Evolutionary conservation across 2,113 vertebrate species (phyloP).

Genomic region (Microtus montanus): DNA sequence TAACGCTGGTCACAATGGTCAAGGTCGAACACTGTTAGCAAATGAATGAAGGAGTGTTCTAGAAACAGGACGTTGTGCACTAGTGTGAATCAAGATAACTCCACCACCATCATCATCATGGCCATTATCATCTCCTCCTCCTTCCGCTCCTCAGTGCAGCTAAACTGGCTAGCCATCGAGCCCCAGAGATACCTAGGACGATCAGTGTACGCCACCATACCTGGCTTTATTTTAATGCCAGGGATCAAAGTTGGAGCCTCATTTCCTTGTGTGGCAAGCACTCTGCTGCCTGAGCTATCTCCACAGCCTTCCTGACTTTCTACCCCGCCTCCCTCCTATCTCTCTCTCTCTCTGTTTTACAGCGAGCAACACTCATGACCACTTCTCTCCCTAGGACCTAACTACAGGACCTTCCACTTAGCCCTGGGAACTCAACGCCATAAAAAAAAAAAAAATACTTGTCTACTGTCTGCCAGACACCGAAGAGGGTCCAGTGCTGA

Average conservation of each 20-base stretch:
- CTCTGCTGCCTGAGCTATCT: background rate
- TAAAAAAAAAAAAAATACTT: background rate
- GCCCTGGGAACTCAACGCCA: background rate
- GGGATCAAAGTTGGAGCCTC: background rate
- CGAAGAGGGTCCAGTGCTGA: too few species aligned
- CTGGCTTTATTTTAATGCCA: background rate
- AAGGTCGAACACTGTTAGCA: background rate
- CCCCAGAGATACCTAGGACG: background rate
- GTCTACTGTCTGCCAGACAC: accelerated
- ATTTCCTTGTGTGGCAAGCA: too few species aligned
- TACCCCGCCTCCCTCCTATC: background rate
- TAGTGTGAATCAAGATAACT: background rate
- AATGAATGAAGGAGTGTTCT: background rate
- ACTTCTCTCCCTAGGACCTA: background rate
- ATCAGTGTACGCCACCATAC: background rate
- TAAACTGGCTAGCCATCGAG: background rate
- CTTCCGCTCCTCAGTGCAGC: too few species aligned
- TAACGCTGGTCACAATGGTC: background rate
- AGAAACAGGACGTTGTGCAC: background rate
- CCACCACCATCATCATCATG: too few species aligned
- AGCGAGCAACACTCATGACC: accelerated
- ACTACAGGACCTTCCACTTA: too few species aligned
- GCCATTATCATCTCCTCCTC: too few species aligned
- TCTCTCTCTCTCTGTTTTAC: too few species aligned
- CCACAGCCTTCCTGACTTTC: background rate